A percentile compares a stretch with the other conserved stretches of the same genome.
phyloP scores from a whole-genome alignment of 2,797 vertebrate species.

The Varecia variegata region DNA sequence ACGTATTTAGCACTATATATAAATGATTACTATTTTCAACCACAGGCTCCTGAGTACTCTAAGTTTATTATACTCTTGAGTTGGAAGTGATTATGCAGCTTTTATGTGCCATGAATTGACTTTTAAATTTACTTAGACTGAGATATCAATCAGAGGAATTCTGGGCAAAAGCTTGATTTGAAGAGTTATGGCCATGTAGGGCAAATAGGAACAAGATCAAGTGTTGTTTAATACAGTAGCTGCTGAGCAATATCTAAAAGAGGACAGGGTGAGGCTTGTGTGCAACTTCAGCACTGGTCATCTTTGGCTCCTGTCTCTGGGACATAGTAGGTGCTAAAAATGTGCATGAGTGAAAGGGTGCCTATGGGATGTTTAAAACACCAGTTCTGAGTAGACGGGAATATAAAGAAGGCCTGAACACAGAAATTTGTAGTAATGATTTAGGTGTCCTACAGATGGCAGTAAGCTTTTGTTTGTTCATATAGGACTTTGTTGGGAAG shows the following conservation, averaged over 20 bases:
- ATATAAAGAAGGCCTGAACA: background rate
- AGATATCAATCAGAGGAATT: background rate
- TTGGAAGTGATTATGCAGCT: background rate
- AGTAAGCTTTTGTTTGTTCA: background rate
- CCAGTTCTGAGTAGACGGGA: background rate
- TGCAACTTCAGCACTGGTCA: background rate
- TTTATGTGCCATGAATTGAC: background rate
- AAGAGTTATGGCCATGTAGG: background rate
- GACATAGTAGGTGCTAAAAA: background rate
- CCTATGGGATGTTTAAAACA: background rate
- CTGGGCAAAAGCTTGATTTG: background rate
- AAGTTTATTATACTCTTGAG: background rate
- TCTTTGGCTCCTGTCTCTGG: background rate
- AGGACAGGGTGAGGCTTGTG: background rate
- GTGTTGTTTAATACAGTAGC: background rate
- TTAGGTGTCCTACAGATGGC: background rate
- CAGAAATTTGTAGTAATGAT: background rate
- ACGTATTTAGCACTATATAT: background rate
- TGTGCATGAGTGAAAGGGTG: background rate
- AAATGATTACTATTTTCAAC: background rate
- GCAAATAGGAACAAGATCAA: background rate
- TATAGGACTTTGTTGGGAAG: background rate
- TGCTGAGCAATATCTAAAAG: background rate
- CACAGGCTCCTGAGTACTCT: background rate
- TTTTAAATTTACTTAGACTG: background rate